These are phyloP conservation scores for Ophiothrix spiculata DNA, from an alignment of 35 echinoderm and acorn worm genomes.

Conservation along the genomic window DNA sequence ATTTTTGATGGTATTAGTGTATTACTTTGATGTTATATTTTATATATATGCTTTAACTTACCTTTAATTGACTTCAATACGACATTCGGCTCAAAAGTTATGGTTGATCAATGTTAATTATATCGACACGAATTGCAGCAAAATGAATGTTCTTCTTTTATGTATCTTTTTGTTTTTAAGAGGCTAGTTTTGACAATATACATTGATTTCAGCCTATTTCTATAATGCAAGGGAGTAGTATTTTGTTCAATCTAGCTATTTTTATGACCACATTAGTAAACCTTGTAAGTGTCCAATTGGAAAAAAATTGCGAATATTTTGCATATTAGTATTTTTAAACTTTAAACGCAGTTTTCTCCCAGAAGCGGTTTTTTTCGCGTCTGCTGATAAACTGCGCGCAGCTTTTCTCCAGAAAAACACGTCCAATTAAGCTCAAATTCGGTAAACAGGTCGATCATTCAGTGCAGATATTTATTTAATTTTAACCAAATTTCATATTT, in stretches of 20 bases:
- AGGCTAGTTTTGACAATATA: not conserved
- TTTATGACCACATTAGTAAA: not conserved
- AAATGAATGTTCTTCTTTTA: not conserved
- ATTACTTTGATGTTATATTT: too few relatives aligned
- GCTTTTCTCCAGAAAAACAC: not conserved
- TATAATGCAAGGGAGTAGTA: not conserved
- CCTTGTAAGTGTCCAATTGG: not conserved
- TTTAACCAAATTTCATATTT: too few relatives aligned
- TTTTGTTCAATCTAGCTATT: too few relatives aligned
- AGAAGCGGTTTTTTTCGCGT: not conserved
- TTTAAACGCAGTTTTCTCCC: not conserved
- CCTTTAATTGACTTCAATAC: too few relatives aligned
- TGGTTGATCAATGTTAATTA: not conserved
- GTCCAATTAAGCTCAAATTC: not conserved
- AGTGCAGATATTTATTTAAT: too few relatives aligned
- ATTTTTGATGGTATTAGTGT: too few relatives aligned
- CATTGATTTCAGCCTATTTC: not conserved
- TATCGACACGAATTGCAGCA: not conserved
- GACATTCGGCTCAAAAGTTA: not conserved
- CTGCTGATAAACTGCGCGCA: not conserved
- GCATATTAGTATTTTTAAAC: not conserved
- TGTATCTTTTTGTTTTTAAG: not conserved
- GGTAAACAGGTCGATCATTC: too few relatives aligned
- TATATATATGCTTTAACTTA: too few relatives aligned
- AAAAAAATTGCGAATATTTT: not conserved